These are phyloP conservation scores for Yponomeuta plumbellus DNA, from an alignment of 2,888 invertebrate genomes.

Conservation along the genomic window DNA sequence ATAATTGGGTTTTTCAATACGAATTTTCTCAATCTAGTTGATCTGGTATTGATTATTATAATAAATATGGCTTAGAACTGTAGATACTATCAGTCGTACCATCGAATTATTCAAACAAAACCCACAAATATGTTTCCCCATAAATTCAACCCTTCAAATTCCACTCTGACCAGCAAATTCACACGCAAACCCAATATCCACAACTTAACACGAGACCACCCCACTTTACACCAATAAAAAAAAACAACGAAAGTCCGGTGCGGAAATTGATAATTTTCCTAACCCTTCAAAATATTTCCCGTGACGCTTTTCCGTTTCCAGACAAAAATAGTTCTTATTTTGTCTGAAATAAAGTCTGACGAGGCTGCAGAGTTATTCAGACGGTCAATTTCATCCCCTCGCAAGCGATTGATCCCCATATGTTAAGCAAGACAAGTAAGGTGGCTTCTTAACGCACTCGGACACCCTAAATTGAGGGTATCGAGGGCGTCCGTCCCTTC, in stretches of 20 bases:
- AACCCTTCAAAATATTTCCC: constrained; percentile 52
- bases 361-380: neutral
- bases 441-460: constrained; percentile 61
- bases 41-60: too few relatives aligned
- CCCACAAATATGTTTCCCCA: constrained; percentile 23
- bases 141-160: constrained; percentile 55
- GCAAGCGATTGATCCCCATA: constrained; percentile 41
- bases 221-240: constrained; percentile 70
- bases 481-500: neutral
- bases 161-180: constrained; percentile 55
- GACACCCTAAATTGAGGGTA: constrained; percentile 48
- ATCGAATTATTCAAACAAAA: neutral
- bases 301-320: neutral
- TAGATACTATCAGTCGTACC: too few relatives aligned
- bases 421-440: constrained; percentile 62
- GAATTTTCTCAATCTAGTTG: too few relatives aligned
- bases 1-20: too few relatives aligned
- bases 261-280: constrained; percentile 67
- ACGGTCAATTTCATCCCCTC: constrained; percentile 6
- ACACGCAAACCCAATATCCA: constrained; percentile 45
- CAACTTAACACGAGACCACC: constrained; percentile 47
- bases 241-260: constrained; percentile 54
- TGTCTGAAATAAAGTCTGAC: neutral
- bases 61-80: too few relatives aligned
- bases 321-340: neutral